A percentile compares a stretch with the other conserved stretches of the same genome.
Conservation (phyloP, 2,888 invertebrate species). For the Acleris emargana region DNA sequence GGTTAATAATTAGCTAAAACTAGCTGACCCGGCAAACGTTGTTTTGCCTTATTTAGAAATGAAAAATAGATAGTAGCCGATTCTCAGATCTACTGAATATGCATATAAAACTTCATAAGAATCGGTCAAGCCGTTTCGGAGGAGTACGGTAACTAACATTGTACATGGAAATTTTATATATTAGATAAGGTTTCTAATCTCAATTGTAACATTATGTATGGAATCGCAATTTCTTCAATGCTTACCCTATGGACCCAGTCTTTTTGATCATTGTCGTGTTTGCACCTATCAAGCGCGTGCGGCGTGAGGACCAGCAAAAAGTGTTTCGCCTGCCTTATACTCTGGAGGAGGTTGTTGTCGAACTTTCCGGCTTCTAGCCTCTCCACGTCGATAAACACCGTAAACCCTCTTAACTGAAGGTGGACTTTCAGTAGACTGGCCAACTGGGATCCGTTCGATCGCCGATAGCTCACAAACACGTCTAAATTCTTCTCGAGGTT, state of each 20-base stretch:
- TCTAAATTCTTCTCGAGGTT: slow-evolving; percentile 95
- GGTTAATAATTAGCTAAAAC: too few relatives aligned
- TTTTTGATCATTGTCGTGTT: slow-evolving; percentile 95
- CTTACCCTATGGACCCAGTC: slow-evolving; percentile 99
- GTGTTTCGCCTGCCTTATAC: slow-evolving; percentile 98
- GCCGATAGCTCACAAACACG: slow-evolving; percentile 98
- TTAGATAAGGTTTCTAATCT: too few relatives aligned
- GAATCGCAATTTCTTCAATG: slow-evolving; percentile 31
- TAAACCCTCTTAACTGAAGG: slow-evolving; percentile 96
- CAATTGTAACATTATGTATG: too few relatives aligned
- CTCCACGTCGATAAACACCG: slow-evolving; percentile 99
- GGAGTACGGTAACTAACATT: too few relatives aligned
- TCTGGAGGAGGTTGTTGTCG: slow-evolving; percentile 98
- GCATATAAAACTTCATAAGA: too few relatives aligned
- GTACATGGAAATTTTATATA: too few relatives aligned
- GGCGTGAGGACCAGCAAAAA: slow-evolving; percentile 98
- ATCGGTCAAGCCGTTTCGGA: too few relatives aligned
- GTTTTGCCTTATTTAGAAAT: too few relatives aligned
- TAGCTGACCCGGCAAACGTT: too few relatives aligned
- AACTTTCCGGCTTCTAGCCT: slow-evolving; percentile 99
- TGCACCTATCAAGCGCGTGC: slow-evolving; percentile 96
- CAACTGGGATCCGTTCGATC: slow-evolving; percentile 98
- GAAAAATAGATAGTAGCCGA: too few relatives aligned
- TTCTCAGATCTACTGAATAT: too few relatives aligned
- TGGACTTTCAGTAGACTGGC: slow-evolving; percentile 98